Evolutionary conservation across 2,888 invertebrate genomes (phyloP), one percentile per base, ranked within the genome.

Genomic region (Geophilus truncorum): DNA sequence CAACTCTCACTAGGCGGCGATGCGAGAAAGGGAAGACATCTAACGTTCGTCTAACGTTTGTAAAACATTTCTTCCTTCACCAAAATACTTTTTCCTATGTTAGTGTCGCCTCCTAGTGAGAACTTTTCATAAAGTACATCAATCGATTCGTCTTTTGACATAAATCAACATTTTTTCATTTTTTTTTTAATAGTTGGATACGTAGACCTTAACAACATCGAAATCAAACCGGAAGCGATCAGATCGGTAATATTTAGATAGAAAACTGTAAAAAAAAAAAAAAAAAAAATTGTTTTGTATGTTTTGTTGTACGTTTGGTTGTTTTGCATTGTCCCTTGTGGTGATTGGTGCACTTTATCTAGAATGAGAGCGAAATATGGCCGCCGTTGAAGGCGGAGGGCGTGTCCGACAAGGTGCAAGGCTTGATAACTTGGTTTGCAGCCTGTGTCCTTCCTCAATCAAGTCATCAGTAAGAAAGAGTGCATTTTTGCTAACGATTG

Each of bases 181-280:
- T n/a, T n/a, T n/a, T n/a, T n/a, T n/a, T n/a, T n/a, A n/a, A n/a
- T n/a, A n/a, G n/a, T n/a, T n/a, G n/a, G n/a, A n/a, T n/a, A n/a
- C 30, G 18, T 76, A n/a, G n/a, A n/a, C n/a, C n/a, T n/a, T n/a
- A n/a, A 10, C 23, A 81, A 81, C 57, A 81, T 81, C 32, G 80
- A 81, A 32, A 80, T 81, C 21, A 51, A 81, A 70, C 80, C 81
- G 30, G 62, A 80, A 25, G 57, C 78, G 15, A 70, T 81, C 21
- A 36, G 77, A 82, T 83, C 83, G 81, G 84, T 84, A 84, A 83
- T 40, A 9, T 15, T 40, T 40, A 5, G 1, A 40, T 34, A 34
- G 5, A n/a, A 34, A 34, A 34, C 9, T 34, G 5, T 34, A 34
- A 5, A 34, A 5, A 34, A 34, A n/a, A n/a, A n/a, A n/a, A n/a